Percentiles rank a stretch among this genome's conserved stretches.
Evolutionary conservation across 2,113 vertebrate species (phyloP).

Genomic region (Hystrix brachyura): DNA sequence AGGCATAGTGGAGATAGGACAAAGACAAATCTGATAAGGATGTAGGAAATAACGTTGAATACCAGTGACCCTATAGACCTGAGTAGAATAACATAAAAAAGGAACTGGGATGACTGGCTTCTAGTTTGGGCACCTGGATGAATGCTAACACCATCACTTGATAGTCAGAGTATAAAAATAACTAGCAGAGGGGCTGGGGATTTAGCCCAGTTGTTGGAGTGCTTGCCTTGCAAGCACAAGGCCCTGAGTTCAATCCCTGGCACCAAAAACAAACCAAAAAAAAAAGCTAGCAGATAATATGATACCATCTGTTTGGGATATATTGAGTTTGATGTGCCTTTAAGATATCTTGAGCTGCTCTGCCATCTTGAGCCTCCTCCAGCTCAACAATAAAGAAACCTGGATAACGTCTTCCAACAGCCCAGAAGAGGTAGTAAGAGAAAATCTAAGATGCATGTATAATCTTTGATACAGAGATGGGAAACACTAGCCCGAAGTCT

Average conservation of each 20-base stretch:
- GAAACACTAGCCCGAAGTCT: conserved; percentile 91
- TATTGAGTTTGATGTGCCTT: background rate
- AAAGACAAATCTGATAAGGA: background rate
- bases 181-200: background rate
- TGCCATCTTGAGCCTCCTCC: too few species aligned
- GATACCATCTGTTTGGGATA: background rate
- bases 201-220: too few species aligned
- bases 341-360: background rate
- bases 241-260: too few species aligned
- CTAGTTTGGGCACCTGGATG: background rate
- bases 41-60: background rate
- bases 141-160: background rate
- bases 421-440: conserved; percentile 89
- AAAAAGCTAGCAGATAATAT: background rate
- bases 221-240: too few species aligned
- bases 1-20: background rate
- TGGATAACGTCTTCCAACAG: conserved; percentile 93
- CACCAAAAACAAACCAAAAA: too few species aligned
- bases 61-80: background rate
- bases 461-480: conserved; percentile 88
- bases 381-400: conserved; percentile 94
- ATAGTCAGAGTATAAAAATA: background rate
- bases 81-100: background rate
- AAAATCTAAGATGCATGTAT: conserved; percentile 86
- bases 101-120: background rate